Evolutionary conservation across 2,888 invertebrate genomes (phyloP), one percentile per base, ranked within the genome.

Genomic region (Petrolisthes manimaculis): DNA sequence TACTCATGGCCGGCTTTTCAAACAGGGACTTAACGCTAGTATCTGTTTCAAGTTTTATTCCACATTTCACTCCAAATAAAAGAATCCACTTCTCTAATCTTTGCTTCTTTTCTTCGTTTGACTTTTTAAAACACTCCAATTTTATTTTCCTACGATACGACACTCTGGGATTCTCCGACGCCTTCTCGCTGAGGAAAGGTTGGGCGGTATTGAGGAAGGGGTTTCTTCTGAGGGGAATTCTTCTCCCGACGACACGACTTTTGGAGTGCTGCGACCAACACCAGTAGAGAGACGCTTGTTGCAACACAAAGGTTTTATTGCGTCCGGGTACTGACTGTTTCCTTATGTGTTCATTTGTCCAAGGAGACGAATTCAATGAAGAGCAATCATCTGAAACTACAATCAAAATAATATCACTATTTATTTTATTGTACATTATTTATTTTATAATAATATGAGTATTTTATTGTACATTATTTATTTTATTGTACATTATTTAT

Each of bases 281-380:
- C 81, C 80, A 88, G 18, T 80, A 61, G 54, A 84, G 81, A 4
- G 74, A 61, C 21, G 53, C 24, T 14, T 56, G 56, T 14, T 53
- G 86, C n/a, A 69, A 14, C 4, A 82, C 67, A 56, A 69, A 53
- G 53, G 78, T 21, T 56, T 87, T 87, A 69, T 90, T 91, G 88
- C 89, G 91, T 89, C 91, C 95, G 89, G 97, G 97, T 91, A 95
- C 94, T 91, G 95, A 94, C 93, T 97, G 97, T 93, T 97, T 97
- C 96, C 97, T 97, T 93, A 96, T 96, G 94, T 97, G 97, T 93
- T 97, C 97, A 92, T 97, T 95, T 94, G 97, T 96, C 96, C 97
- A 97, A 90, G 97, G 97, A 92, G 97, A 97, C 92, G 97, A 97
- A 93, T 97, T 97, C 93, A 97, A 95, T 91, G 97, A 97, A 93